Conservation (phyloP, 2,888 invertebrate genomes). For the Proisotoma minuta region DNA sequence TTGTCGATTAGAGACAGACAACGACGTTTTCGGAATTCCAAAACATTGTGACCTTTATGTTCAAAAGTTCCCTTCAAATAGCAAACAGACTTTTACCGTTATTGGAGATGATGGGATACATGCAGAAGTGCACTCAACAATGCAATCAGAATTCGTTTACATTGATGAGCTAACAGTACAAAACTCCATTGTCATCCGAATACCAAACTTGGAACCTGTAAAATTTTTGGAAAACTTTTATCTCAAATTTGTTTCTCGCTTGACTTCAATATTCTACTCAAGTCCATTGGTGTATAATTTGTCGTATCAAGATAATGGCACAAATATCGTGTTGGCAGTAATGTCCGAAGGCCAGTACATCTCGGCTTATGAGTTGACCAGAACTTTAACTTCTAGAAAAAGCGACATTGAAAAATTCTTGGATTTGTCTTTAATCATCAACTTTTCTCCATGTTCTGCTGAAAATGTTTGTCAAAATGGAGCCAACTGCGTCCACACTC, state of each 20-base stretch:
- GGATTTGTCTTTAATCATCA: constrained; percentile 60
- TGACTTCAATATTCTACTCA: constrained; percentile 44
- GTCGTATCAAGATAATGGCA: constrained; percentile 58
- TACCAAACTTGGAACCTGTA: constrained; percentile 67
- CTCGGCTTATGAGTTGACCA: constrained; percentile 62
- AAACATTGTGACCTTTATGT: constrained; percentile 75
- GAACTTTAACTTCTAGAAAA: constrained; percentile 63
- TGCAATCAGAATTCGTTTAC: constrained; percentile 73
- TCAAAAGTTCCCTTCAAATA: constrained; percentile 60
- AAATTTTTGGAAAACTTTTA: constrained; percentile 74
- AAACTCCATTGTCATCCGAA: constrained; percentile 72
- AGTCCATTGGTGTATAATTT: constrained; percentile 68
- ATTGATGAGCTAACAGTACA: constrained; percentile 78
- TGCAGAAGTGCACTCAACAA: constrained; percentile 77
- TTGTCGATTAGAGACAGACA: constrained; percentile 64
- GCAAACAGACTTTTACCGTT: constrained; percentile 62
- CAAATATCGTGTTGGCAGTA: constrained; percentile 69
- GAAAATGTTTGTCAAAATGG: constrained; percentile 66
- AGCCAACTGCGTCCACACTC: constrained; percentile 68
- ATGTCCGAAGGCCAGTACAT: constrained; percentile 53
- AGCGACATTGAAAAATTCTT: constrained; percentile 63
- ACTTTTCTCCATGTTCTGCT: constrained; percentile 67
- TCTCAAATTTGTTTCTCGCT: constrained; percentile 41
- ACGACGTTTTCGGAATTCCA: constrained; percentile 57
- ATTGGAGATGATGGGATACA: constrained; percentile 87